Base-by-base conservation (phyloP, 1,140 invertebrate species). In the Whitmania pigra region DNA sequence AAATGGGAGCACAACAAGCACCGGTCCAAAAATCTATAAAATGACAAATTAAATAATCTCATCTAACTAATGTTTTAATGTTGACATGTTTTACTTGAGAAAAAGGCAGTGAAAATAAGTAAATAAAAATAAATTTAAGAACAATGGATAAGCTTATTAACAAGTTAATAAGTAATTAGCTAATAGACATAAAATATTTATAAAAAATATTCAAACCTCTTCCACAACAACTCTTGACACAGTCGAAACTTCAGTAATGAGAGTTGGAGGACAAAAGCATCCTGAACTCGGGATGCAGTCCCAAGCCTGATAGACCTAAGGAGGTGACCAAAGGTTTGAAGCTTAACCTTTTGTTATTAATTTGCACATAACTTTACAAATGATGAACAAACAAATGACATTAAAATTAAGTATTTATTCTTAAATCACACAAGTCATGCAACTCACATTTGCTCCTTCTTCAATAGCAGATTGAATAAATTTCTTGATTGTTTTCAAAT, bases 1-100 rank as follows among this genome's bases (percentile, higher is more conserved):
- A 78, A 87, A 87, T 22, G 86, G 80, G 25, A 86, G 76, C 7
- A 83, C 79, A 17, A 83, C 81, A 20, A 86, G 74, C 7, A 85
- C 79, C 54, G 85, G 84, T 29, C 83, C 82, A 70, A 81, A 77
- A 67, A 84, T 77, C 79, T 81, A 71, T 17, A n/a, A 63, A 4
- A 2, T 63, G 57, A 20, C 29, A 63, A 25, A 31, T 63, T 13
- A 20, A 25, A 31, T 63, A 31, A 22, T 63, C 22, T 63, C 22
- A 25, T 9, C 54, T 57, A 25, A 20, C 54, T 57, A 63, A 63
- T 27, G 55, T 60, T 22, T n/a, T 18, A 63, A 15, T 17, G n/a
- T 15, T n/a, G 11, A 31, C 4, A 63, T 63, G 20, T 63, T 63
- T 63, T 63, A 13, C 29, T 22, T 63, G 57, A 25, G 9, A 31